A percentile compares a stretch with the other conserved stretches of the same genome.
phyloP scores from a whole-genome alignment of 2,797 vertebrate genomes.

The Ibycter americanus region DNA sequence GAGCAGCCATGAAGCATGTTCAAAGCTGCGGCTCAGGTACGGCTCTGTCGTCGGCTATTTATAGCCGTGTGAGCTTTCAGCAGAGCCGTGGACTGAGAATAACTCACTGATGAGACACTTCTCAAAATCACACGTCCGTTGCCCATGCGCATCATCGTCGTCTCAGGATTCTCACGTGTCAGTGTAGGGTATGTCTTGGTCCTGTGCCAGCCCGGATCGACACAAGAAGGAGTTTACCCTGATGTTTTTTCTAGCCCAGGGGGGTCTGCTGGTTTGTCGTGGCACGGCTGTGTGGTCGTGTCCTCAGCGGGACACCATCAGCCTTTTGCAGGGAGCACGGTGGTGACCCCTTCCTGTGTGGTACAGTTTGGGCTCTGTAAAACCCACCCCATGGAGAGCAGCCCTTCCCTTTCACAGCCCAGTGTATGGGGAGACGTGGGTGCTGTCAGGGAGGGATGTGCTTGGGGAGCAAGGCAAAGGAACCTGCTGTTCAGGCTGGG shows the following conservation, averaged over 20 bases:
- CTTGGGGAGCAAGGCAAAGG: neutral
- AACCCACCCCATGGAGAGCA: neutral
- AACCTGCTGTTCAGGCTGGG: neutral
- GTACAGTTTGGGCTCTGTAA: neutral
- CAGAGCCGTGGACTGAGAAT: neutral
- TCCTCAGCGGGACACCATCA: neutral
- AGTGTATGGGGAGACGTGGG: neutral
- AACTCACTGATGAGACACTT: slow-evolving; percentile 9
- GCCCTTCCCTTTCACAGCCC: neutral
- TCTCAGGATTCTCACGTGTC: neutral
- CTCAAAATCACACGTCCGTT: neutral
- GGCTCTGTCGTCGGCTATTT: neutral
- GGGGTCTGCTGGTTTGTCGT: neutral
- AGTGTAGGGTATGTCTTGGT: neutral
- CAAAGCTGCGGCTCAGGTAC: neutral
- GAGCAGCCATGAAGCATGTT: neutral
- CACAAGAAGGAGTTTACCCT: neutral
- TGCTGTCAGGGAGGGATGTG: neutral
- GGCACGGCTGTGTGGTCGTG: accelerated
- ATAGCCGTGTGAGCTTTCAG: neutral
- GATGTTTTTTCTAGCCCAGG: accelerated
- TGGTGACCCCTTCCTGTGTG: accelerated
- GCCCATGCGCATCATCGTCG: neutral
- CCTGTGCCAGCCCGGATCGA: neutral
- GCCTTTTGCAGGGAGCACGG: neutral